Conservation (phyloP, 30 jellyfish, hydroid and myxozoan genomes). For the Aurelia aurita region DNA sequence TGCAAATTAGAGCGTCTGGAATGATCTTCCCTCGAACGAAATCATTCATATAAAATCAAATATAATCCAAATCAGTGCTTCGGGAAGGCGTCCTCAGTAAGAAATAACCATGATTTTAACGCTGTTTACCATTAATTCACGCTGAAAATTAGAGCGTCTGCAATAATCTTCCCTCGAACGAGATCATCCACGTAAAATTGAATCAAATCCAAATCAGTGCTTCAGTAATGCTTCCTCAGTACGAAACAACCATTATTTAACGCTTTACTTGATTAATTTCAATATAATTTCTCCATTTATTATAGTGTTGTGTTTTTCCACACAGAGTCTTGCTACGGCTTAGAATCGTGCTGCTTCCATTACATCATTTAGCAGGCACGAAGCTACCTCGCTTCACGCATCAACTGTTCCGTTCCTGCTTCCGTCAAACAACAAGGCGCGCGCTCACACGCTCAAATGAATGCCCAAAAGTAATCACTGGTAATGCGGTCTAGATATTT, state of each 20-base stretch:
- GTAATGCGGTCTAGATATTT: slow-evolving; percentile 63
- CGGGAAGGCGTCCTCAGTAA: too few relatives aligned
- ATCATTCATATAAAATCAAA: too few relatives aligned
- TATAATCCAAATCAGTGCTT: too few relatives aligned
- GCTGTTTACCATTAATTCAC: too few relatives aligned
- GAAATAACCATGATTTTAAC: too few relatives aligned
- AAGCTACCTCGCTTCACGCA: slow-evolving; percentile 64
- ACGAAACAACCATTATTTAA: neutral
- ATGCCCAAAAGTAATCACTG: slow-evolving; percentile 62
- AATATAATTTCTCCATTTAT: neutral
- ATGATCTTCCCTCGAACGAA: too few relatives aligned
- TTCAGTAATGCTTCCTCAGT: too few relatives aligned
- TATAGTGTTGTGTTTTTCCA: neutral
- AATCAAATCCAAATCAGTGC: too few relatives aligned
- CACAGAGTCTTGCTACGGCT: slow-evolving; percentile 28
- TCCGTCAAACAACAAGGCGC: slow-evolving; percentile 82
- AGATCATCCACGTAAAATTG: too few relatives aligned
- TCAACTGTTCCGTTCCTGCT: slow-evolving; percentile 65
- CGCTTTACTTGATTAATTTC: neutral
- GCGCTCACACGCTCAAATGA: slow-evolving; percentile 80
- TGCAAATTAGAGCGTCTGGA: too few relatives aligned
- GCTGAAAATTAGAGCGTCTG: too few relatives aligned
- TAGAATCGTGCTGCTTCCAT: slow-evolving; percentile 44
- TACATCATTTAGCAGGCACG: slow-evolving; percentile 76
- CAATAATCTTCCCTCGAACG: too few relatives aligned